A percentile compares a stretch with the other conserved stretches of the same genome.
Evolutionary conservation across 1,140 invertebrate species (phyloP).

Genomic region (Brachionus rubens): DNA sequence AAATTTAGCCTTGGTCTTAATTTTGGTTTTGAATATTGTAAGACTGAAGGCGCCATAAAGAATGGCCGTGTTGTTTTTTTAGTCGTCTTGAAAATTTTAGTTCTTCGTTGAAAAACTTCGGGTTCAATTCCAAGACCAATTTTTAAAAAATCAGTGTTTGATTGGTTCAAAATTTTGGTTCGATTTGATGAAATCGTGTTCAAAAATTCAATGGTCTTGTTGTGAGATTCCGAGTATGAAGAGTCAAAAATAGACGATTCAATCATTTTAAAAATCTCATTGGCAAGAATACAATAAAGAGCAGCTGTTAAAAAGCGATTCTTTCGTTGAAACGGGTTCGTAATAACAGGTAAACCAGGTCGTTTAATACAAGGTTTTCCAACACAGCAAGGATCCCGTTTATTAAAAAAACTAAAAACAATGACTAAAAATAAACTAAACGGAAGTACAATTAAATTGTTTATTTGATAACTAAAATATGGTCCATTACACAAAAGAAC

Average conservation of each 20-base stretch:
- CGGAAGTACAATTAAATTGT: slow-evolving; percentile 18
- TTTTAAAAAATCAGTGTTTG: slow-evolving; percentile 18
- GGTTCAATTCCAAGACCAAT: slow-evolving; percentile 38
- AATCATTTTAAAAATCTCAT: slow-evolving; percentile 44
- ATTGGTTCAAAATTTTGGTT: neutral
- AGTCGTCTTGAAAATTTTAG: slow-evolving; percentile 1
- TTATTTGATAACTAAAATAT: slow-evolving; percentile 36
- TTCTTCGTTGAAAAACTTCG: neutral
- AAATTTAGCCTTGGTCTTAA: slow-evolving; percentile 15
- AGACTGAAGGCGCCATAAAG: slow-evolving; percentile 29
- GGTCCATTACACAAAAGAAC: slow-evolving; percentile 33
- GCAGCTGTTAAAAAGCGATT: slow-evolving; percentile 42
- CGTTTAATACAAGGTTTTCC: neutral
- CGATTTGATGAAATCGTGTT: neutral
- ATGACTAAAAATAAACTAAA: slow-evolving; percentile 18
- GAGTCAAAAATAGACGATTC: slow-evolving; percentile 18
- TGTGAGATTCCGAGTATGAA: neutral
- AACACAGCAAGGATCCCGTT: neutral
- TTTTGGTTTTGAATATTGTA: slow-evolving; percentile 37
- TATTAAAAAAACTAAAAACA: slow-evolving; percentile 41
- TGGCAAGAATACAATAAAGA: slow-evolving; percentile 29
- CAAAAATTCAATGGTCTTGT: neutral
- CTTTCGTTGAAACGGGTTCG: slow-evolving; percentile 14
- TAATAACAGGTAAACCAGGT: neutral
- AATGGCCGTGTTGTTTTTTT: slow-evolving; percentile 23